Evolutionary conservation across 2,888 invertebrate genomes (phyloP).

Genomic region (Netelia inedita): DNA sequence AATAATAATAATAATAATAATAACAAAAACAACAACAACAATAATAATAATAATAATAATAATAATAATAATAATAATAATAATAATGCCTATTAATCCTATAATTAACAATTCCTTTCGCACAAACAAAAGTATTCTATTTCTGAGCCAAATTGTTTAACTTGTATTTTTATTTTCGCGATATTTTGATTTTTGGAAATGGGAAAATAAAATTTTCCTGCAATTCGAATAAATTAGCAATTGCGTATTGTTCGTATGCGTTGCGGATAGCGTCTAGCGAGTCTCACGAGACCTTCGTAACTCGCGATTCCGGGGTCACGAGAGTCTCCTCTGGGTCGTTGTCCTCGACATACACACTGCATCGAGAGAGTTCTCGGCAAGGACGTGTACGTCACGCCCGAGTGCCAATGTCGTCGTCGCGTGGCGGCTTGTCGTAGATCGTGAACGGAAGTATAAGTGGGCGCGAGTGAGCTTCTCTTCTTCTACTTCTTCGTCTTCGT

Average conservation of each 20-base stretch:
- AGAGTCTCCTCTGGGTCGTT: conserved; percentile 56
- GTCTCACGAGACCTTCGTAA: conserved; percentile 39
- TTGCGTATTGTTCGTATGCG: not conserved
- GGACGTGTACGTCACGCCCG: conserved; percentile 64
- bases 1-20: not conserved
- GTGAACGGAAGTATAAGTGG: conserved; percentile 56
- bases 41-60: no score
- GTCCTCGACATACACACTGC: conserved; percentile 45
- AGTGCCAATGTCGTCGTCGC: conserved; percentile 59
- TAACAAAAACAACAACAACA: no score
- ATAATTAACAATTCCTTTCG: no score
- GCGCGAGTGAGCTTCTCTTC: conserved; percentile 24
- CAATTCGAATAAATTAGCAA: not conserved
- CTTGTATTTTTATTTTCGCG: no score
- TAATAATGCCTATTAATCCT: no score
- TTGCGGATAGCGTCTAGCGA: not conserved
- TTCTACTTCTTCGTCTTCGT: conserved; percentile 1
- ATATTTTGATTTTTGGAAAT: no score
- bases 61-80: not conserved
- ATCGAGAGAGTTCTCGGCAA: conserved; percentile 54
- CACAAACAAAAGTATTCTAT: no score
- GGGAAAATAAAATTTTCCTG: no score
- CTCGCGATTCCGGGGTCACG: conserved; percentile 30
- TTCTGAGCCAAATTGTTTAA: no score
- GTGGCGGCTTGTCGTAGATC: conserved; percentile 66